phyloP scores from a whole-genome alignment of 1,140 invertebrate genomes.

The Caenorhabditis tropicalis region DNA sequence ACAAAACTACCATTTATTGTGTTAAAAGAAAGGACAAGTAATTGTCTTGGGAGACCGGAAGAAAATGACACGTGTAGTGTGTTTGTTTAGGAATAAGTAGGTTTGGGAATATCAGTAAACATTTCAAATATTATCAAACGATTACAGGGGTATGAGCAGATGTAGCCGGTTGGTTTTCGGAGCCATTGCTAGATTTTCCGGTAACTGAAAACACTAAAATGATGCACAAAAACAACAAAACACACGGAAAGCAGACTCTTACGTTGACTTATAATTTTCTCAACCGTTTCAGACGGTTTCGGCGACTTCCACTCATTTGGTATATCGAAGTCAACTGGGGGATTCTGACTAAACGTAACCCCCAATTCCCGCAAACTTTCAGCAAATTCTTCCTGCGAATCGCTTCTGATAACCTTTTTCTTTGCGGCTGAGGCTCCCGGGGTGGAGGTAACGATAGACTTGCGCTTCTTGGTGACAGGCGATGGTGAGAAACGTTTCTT shows the following conservation, averaged over 20 bases:
- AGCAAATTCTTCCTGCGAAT: neutral
- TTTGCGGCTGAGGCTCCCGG: neutral
- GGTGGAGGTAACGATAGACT: neutral
- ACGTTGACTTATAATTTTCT: neutral
- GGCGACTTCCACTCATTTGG: conserved; percentile 15
- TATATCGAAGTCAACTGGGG: neutral
- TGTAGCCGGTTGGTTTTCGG: neutral
- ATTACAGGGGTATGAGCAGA: neutral
- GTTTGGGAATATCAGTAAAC: too few relatives aligned
- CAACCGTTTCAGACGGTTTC: neutral
- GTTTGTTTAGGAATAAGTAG: too few relatives aligned
- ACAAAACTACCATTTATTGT: conserved; percentile 22
- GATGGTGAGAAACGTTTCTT: conserved; percentile 25
- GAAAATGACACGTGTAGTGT: too few relatives aligned
- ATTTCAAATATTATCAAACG: neutral
- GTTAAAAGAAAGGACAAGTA: too few relatives aligned
- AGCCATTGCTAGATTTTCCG: neutral
- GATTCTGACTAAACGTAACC: neutral
- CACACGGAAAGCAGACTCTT: neutral
- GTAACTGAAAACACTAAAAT: neutral
- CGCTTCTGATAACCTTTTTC: neutral
- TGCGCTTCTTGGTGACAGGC: conserved; percentile 16
- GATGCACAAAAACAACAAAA: neutral
- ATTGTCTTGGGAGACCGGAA: neutral
- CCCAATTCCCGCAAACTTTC: neutral